These are phyloP conservation scores for Sinocyclocheilus anophthalmus DNA, from an alignment of 2,113 vertebrate species.

Conservation along the genomic window DNA sequence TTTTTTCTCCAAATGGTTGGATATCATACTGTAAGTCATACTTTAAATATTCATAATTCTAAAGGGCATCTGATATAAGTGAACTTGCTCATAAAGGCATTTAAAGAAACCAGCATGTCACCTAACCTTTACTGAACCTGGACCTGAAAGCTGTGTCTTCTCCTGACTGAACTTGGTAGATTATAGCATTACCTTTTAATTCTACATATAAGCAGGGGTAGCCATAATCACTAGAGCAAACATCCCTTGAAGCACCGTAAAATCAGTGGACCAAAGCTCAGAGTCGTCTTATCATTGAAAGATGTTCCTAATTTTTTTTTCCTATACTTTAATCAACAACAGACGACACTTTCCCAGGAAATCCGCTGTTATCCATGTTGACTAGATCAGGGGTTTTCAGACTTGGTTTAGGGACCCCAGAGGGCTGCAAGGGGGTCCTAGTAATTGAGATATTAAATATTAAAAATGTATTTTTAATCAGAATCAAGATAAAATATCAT, in stretches of 20 bases:
- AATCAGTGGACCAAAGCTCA: neutral
- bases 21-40: neutral
- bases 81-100: neutral
- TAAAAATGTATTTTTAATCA: no score
- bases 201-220: constrained; percentile 16
- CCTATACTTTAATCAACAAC: neutral
- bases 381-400: neutral
- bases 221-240: neutral
- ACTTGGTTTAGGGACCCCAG: no score
- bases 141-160: neutral
- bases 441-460: no score
- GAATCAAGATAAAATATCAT: no score
- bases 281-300: constrained; percentile 10
- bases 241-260: neutral
- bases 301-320: neutral
- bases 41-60: no score
- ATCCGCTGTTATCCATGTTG: neutral
- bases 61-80: neutral
- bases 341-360: neutral
- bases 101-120: neutral
- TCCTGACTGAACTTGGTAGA: neutral
- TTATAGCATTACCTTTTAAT: neutral
- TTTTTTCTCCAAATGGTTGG: neutral
- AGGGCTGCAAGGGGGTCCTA: no score
- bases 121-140: neutral